Conservation (phyloP, 2,888 invertebrate species). For the Hirtodrosophila duncani region DNA sequence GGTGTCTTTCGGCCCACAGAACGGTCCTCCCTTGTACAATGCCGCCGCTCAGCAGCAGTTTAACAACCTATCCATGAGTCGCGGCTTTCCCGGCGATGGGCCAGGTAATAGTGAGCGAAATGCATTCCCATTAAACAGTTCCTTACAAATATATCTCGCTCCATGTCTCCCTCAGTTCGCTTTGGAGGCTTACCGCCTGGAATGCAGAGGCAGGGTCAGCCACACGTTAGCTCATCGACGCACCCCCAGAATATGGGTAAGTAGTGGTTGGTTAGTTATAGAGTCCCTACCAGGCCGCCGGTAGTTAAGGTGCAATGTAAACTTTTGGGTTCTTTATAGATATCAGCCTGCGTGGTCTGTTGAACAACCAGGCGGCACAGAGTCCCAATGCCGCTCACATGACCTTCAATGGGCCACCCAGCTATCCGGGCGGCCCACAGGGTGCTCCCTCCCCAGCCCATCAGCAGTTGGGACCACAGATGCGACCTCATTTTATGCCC, state of each 20-base stretch:
- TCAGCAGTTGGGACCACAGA: constrained; percentile 75
- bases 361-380: constrained; percentile 78
- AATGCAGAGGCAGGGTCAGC: constrained; percentile 79
- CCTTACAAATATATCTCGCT: not conserved
- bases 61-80: constrained; percentile 76
- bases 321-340: constrained; percentile 59
- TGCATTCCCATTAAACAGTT: constrained; percentile 1
- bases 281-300: too few species aligned
- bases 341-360: constrained; percentile 78
- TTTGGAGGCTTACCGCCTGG: constrained; percentile 77
- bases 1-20: constrained; percentile 72
- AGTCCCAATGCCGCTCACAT: constrained; percentile 77
- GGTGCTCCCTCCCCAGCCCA: constrained; percentile 76
- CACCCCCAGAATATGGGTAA: constrained; percentile 82
- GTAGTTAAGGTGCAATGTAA: not conserved
- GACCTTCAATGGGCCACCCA: constrained; percentile 76
- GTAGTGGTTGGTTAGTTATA: constrained; percentile 10
- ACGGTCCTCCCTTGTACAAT: constrained; percentile 77
- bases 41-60: constrained; percentile 75
- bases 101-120: constrained; percentile 69
- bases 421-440: constrained; percentile 77
- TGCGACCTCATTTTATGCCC: constrained; percentile 78
- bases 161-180: constrained; percentile 62
- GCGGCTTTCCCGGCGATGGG: constrained; percentile 75
- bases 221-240: constrained; percentile 83